These are phyloP conservation scores for Drosophila phalerata DNA, from an alignment of 2,888 invertebrate species.

Conservation along the genomic window DNA sequence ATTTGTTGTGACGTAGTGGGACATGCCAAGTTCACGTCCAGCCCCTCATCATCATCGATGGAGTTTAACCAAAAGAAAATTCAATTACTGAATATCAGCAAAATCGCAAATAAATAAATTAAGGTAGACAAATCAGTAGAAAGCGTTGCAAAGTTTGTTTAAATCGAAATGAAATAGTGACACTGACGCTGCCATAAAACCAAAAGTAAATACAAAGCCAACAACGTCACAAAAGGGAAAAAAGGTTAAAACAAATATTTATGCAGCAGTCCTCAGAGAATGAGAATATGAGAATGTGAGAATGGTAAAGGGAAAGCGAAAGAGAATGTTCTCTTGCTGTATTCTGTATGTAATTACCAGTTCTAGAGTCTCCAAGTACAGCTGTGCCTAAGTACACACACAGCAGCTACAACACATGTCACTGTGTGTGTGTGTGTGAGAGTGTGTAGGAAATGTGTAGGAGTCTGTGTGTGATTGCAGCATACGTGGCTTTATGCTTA, in stretches of 20 bases:
- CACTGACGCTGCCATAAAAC: slow-evolving; percentile 68
- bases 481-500: slow-evolving; percentile 80
- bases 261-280: slow-evolving; percentile 60
- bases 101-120: slow-evolving; percentile 81
- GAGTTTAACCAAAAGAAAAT: slow-evolving; percentile 58
- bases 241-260: slow-evolving; percentile 80
- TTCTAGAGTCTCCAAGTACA: slow-evolving; percentile 68
- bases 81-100: slow-evolving; percentile 75
- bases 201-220: slow-evolving; percentile 72
- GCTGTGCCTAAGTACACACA: slow-evolving; percentile 75
- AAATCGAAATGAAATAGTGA: slow-evolving; percentile 80
- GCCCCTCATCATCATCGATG: slow-evolving; percentile 48
- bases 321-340: slow-evolving; percentile 13
- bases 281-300: not conserved
- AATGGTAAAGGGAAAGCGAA: slow-evolving; percentile 6
- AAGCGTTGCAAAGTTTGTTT: slow-evolving; percentile 66
- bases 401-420: slow-evolving; percentile 15
- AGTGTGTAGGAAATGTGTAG: slow-evolving; percentile 12
- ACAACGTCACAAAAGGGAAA: slow-evolving; percentile 54
- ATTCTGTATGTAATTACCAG: slow-evolving; percentile 76
- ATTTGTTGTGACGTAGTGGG: slow-evolving; percentile 42
- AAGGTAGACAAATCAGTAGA: slow-evolving; percentile 72
- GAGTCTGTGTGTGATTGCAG: slow-evolving; percentile 44
- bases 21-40: slow-evolving; percentile 51
- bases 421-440: not conserved